phyloP scores from a whole-genome alignment of 2,888 invertebrate species.

The Pterostichus madidus region DNA sequence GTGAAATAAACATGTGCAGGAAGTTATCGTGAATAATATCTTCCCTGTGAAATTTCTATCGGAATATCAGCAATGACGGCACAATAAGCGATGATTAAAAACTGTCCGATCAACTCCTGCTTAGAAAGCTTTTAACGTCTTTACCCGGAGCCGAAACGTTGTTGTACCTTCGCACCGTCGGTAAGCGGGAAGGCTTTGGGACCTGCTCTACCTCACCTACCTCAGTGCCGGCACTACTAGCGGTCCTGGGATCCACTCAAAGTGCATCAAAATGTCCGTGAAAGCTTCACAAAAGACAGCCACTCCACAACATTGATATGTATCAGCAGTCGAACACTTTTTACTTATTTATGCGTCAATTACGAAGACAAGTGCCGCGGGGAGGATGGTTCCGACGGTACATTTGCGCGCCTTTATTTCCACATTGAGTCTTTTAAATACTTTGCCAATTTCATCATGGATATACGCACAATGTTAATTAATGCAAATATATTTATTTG shows the following conservation, averaged over 20 bases:
- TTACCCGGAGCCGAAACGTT: conserved; percentile 38
- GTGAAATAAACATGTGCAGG: too few species aligned
- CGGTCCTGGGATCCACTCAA: conserved; percentile 62
- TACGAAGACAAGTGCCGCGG: not conserved
- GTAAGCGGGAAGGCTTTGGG: not conserved
- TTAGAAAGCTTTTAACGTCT: conserved; percentile 51
- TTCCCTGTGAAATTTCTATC: too few species aligned
- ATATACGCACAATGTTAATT: too few species aligned
- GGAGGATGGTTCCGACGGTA: conserved; percentile 33
- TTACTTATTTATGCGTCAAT: conserved; percentile 56
- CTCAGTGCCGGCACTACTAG: conserved; percentile 23
- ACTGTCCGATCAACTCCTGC: conserved; percentile 27
- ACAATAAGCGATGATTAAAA: not conserved
- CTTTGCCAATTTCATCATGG: too few species aligned
- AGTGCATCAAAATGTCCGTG: conserved; percentile 66
- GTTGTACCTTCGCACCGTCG: conserved; percentile 42
- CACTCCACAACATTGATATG: conserved; percentile 67
- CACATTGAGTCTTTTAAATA: not conserved
- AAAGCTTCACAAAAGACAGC: conserved; percentile 66
- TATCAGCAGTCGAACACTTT: conserved; percentile 60
- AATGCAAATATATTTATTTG: too few species aligned
- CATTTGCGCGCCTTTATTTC: too few species aligned
- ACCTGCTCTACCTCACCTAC: conserved; percentile 13
- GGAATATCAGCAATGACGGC: not conserved
- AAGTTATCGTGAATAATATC: too few species aligned